These are phyloP conservation scores for Clarias pachynema DNA, from an alignment of 2,797 vertebrate genomes.

Conservation along the genomic window DNA sequence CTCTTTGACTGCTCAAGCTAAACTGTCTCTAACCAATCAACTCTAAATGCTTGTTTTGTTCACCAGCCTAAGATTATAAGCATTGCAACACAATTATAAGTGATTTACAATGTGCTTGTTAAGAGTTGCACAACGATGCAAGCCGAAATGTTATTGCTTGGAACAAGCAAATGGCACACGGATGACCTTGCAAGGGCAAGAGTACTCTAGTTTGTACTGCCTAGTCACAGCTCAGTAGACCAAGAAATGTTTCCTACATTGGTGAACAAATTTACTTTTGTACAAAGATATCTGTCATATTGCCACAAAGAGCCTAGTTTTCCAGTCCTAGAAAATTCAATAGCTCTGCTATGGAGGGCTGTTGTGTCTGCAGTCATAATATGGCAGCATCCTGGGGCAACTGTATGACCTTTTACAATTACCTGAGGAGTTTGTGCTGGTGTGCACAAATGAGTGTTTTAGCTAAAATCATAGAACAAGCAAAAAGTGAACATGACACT, in stretches of 20 bases:
- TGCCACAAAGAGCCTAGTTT: background rate
- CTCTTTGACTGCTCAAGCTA: background rate
- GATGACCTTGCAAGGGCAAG: background rate
- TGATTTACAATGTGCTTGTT: background rate
- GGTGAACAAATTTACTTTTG: background rate
- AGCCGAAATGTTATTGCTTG: background rate
- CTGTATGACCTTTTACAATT: constrained; percentile 10
- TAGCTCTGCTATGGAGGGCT: background rate
- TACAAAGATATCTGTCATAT: background rate
- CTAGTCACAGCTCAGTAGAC: background rate
- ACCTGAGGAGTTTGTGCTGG: constrained; percentile 15
- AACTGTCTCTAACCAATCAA: background rate
- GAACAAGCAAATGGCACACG: background rate
- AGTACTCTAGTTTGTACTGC: background rate
- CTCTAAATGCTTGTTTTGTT: background rate
- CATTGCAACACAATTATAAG: background rate
- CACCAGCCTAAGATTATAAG: background rate
- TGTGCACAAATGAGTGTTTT: constrained; percentile 8
- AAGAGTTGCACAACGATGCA: background rate
- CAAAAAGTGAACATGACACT: background rate
- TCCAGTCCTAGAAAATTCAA: background rate
- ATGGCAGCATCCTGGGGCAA: constrained; percentile 11
- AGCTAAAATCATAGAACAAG: background rate
- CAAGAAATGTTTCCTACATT: background rate
- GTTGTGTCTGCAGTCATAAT: background rate